A percentile compares a stretch with the other conserved stretches of the same genome.
phyloP scores from a whole-genome alignment of 2,797 vertebrate genomes.

The Phaenicophaeus curvirostris region DNA sequence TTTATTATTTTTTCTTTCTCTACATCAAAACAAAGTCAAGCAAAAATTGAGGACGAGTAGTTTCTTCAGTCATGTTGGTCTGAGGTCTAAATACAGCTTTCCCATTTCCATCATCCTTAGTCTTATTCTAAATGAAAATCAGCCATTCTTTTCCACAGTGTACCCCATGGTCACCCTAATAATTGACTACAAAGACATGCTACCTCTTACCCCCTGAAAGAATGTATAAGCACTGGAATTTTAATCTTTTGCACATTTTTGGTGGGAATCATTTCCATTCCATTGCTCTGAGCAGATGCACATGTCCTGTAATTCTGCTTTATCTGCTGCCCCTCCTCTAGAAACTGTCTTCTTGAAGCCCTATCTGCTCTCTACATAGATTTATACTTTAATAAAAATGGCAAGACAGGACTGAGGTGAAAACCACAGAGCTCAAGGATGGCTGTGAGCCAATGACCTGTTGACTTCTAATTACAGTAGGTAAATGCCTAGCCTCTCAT shows the following conservation, averaged over 20 bases:
- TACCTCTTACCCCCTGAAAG: neutral
- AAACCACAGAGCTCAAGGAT: neutral
- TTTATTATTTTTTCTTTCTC: no score
- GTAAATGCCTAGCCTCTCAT: neutral
- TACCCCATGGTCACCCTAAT: neutral
- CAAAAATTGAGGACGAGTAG: neutral
- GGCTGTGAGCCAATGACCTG: neutral
- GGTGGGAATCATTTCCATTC: neutral
- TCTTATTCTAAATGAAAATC: neutral
- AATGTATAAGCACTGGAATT: neutral
- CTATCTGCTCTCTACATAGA: neutral
- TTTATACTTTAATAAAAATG: neutral
- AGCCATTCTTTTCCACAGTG: neutral
- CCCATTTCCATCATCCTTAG: neutral
- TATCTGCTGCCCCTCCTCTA: neutral
- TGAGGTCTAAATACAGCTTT: neutral
- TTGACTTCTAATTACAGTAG: constrained; percentile 3
- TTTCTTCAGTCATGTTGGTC: neutral
- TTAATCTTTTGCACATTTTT: neutral
- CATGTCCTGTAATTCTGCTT: neutral
- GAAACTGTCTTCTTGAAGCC: neutral
- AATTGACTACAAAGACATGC: neutral
- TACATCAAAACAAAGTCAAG: neutral
- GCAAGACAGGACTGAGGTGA: neutral
- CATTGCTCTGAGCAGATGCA: neutral